phyloP scores from a whole-genome alignment of 2,797 vertebrate genomes.

The Peromyscus eremicus region DNA sequence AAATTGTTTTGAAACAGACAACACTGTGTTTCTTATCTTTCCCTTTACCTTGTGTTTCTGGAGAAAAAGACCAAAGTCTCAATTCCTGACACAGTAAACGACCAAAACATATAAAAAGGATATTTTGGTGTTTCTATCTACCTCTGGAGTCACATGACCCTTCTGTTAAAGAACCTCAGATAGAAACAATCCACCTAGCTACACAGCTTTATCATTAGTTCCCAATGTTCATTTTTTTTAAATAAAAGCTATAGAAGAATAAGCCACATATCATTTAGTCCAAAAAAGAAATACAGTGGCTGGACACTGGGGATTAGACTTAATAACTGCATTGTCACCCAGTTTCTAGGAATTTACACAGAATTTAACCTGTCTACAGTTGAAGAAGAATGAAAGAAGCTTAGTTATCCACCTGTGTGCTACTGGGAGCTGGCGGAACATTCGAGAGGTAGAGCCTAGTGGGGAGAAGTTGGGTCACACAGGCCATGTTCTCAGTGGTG shows the following conservation, averaged over 20 bases:
- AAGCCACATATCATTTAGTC: neutral
- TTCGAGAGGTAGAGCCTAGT: neutral
- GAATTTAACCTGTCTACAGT: neutral
- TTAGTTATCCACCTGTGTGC: neutral
- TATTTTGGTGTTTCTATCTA: neutral
- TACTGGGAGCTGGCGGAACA: neutral
- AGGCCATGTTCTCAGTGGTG: too few species aligned
- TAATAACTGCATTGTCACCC: neutral
- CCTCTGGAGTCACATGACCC: neutral
- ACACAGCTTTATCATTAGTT: neutral
- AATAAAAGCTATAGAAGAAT: neutral
- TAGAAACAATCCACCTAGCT: neutral
- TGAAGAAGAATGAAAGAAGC: neutral
- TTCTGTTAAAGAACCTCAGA: neutral
- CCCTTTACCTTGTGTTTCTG: conserved; percentile 41
- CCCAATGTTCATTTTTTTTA: neutral
- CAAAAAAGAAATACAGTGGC: neutral
- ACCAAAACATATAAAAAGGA: neutral
- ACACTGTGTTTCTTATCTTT: neutral
- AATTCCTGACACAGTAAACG: neutral
- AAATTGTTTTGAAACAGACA: neutral
- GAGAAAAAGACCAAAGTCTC: neutral
- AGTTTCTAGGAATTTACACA: neutral
- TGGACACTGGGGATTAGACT: neutral
- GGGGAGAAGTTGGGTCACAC: neutral